A percentile compares a stretch with the other conserved stretches of the same genome.
Evolutionary conservation across 2,797 vertebrate species (phyloP).

Genomic region (Microctenopoma lineatum): DNA sequence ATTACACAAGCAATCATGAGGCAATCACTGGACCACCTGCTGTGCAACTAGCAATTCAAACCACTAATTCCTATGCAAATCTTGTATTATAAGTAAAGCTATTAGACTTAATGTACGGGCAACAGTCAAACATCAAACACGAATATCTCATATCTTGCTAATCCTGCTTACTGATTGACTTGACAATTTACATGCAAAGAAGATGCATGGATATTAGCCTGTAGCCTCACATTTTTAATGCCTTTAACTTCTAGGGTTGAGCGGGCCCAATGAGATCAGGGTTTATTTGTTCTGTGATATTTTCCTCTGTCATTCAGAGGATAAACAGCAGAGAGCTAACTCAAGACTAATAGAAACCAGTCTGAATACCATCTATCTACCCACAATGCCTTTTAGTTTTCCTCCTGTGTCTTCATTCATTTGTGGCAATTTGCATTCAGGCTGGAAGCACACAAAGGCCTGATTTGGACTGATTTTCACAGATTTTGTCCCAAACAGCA

Average conservation of each 20-base stretch:
- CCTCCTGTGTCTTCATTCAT: slow-evolving; percentile 28
- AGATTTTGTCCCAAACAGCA: slow-evolving; percentile 57
- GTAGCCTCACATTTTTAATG: slow-evolving; percentile 45
- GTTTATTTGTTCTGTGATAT: slow-evolving; percentile 49
- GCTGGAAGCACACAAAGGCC: slow-evolving; percentile 29
- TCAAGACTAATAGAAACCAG: slow-evolving; percentile 36
- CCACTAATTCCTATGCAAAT: slow-evolving; percentile 65
- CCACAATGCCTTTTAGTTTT: slow-evolving; percentile 31
- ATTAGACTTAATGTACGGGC: slow-evolving; percentile 64
- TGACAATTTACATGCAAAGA: slow-evolving; percentile 52
- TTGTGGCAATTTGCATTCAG: slow-evolving; percentile 56
- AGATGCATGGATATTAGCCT: slow-evolving; percentile 37
- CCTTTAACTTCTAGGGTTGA: slow-evolving; percentile 23
- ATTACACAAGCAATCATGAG: slow-evolving; percentile 36
- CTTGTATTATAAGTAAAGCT: slow-evolving; percentile 50
- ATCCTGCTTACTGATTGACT: slow-evolving; percentile 54
- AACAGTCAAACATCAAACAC: slow-evolving; percentile 53
- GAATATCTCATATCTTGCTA: slow-evolving; percentile 51
- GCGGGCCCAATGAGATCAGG: slow-evolving; percentile 17
- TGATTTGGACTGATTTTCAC: slow-evolving; percentile 62
- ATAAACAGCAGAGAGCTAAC: slow-evolving; percentile 35
- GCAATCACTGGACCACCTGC: slow-evolving; percentile 50
- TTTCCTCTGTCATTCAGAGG: slow-evolving; percentile 37
- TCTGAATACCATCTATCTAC: slow-evolving; percentile 23
- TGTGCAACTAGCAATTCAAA: slow-evolving; percentile 43